Base-by-base conservation (phyloP, 2,888 invertebrate species). In the Crocallis elinguaria region DNA sequence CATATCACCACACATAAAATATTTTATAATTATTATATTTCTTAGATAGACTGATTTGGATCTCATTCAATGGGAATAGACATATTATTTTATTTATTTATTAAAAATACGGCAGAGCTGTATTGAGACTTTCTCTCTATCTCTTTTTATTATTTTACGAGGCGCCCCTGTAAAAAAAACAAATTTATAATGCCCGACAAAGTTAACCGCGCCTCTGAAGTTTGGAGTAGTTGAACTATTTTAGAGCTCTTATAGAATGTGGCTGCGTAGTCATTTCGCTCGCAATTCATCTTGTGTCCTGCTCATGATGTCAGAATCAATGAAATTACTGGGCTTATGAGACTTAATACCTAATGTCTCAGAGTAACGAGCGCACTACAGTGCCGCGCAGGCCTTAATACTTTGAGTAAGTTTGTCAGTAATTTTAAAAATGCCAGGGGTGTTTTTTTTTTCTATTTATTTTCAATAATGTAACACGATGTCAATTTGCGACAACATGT, bases 21-120 rank as follows among this genome's bases (percentile, higher is more conserved):
- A 43, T 46, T 53, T 63, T 67, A 63, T 57, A 59, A 65, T 61
- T 64, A 14, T 23, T n/a, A n/a, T 13, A 45, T 65, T 66, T 68
- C 49, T 69, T 64, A 66, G 54, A 75, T 77, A 76, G 81, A 82
- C 82, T 82, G 80, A 81, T 69, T 64, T 70, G 67, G 59, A 79
- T 81, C 82, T 82, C 82, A 80, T 79, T 6, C 61, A 71, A 80
- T 80, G 78, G 72, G 75, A 57, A 52, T 49, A 27, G 23, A 52
- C 43, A 56, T 65, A 55, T 61, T 60, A 61, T 62, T 43, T 59
- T 50, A 63, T 46, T 55, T 29, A 8, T 37, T 23, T 25, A 21
- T 14, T 25, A 13, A 55, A 49, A 54, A 66, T 59, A 63, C 36
- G 21, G 51, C 41, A 8, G 8, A 33, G 39, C 48, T 33, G 16